phyloP scores from a whole-genome alignment of 2,113 vertebrate genomes.

The Ascaphus truei region DNA sequence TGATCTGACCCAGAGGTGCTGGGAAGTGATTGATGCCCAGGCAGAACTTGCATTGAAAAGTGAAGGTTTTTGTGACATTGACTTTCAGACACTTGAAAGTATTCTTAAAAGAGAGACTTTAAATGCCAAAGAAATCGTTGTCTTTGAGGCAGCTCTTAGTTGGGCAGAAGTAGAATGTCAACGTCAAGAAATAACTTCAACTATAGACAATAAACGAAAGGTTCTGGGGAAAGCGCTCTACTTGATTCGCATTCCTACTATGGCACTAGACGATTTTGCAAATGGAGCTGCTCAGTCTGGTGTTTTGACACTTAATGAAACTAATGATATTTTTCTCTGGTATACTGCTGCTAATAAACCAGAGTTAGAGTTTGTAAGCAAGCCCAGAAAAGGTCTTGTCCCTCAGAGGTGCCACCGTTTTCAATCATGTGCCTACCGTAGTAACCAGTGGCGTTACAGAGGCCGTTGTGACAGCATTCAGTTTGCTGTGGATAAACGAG shows the following conservation, averaged over 20 bases:
- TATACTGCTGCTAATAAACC: constrained; percentile 95
- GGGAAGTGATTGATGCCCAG: constrained; percentile 97
- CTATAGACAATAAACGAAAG: constrained; percentile 91
- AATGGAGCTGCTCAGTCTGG: constrained; percentile 93
- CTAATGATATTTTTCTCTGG: constrained; percentile 97
- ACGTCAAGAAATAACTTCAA: constrained; percentile 76
- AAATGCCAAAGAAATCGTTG: constrained; percentile 95
- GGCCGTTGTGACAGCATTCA: constrained; percentile 97
- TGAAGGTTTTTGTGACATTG: constrained; percentile 96
- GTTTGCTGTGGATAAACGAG: constrained; percentile 92
- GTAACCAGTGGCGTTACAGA: constrained; percentile 96
- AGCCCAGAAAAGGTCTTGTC: constrained; percentile 81
- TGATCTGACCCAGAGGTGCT: constrained; percentile 94
- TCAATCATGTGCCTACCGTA: constrained; percentile 94
- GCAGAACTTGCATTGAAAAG: constrained; percentile 92
- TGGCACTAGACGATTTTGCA: constrained; percentile 93
- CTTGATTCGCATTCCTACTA: constrained; percentile 90
- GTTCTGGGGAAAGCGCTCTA: constrained; percentile 89
- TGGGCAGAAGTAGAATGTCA: constrained; percentile 96
- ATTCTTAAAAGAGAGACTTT: constrained; percentile 92
- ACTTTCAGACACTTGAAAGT: constrained; percentile 92
- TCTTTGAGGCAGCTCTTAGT: constrained; percentile 89
- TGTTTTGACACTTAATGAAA: constrained; percentile 89
- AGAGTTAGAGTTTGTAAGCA: constrained; percentile 84
- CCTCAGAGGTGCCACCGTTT: constrained; percentile 94